phyloP scores from a whole-genome alignment of 2,797 vertebrate species.

The Lutjanus campechanus region DNA sequence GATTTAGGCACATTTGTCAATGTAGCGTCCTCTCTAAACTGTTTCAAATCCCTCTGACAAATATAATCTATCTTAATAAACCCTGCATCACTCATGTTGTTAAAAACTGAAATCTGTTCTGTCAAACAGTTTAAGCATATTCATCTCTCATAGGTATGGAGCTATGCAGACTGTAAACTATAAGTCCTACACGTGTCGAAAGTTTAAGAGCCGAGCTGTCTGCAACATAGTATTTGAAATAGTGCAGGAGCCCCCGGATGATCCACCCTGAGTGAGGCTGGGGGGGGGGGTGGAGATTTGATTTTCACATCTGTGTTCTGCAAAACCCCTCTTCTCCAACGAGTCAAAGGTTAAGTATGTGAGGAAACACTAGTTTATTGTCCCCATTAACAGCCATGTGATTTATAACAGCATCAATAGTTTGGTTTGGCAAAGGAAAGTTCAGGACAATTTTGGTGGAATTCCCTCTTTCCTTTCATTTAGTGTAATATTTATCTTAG shows the following conservation, averaged over 20 bases:
- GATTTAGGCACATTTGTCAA: constrained; percentile 33
- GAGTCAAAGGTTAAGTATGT: constrained; percentile 10
- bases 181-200: constrained; percentile 1
- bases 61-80: constrained; percentile 33
- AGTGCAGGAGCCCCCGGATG: constrained; percentile 7
- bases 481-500: background rate
- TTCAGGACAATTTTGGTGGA: background rate
- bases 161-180: constrained; percentile 12
- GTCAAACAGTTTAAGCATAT: constrained; percentile 35
- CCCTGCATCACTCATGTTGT: constrained; percentile 14
- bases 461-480: background rate
- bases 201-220: constrained; percentile 31
- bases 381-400: constrained; percentile 1
- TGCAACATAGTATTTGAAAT: constrained; percentile 31
- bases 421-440: constrained; percentile 19
- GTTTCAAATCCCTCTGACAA: constrained; percentile 25
- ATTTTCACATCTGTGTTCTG: constrained; percentile 30
- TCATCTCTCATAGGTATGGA: constrained; percentile 26
- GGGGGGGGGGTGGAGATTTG: constrained; percentile 14
- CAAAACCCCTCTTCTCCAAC: constrained; percentile 16
- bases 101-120: constrained; percentile 30
- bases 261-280: constrained; percentile 24
- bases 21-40: background rate
- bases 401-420: background rate
- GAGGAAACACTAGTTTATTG: constrained; percentile 32